Evolutionary conservation across 2,113 vertebrate species (phyloP).

Genomic region (Corythornis cristatus): DNA sequence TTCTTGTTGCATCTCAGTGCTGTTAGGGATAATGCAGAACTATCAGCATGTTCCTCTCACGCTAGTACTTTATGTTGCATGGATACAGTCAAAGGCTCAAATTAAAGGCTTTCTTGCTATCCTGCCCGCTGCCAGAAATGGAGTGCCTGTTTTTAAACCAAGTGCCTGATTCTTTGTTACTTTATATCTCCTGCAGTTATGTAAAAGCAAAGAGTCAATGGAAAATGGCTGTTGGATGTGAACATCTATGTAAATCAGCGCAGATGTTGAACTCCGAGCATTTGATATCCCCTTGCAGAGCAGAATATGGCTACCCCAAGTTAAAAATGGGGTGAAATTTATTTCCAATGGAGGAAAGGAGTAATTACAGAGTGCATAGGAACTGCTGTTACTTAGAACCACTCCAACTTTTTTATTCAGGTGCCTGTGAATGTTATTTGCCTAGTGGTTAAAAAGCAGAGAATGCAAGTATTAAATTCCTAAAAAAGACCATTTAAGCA

Average conservation of each 20-base stretch:
- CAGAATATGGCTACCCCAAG: neutral
- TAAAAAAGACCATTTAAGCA: neutral
- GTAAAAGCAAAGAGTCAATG: neutral
- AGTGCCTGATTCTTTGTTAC: neutral
- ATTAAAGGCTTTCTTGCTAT: conserved; percentile 41
- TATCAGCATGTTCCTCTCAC: neutral
- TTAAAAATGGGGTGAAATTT: neutral
- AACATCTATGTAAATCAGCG: neutral
- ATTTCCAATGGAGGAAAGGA: neutral
- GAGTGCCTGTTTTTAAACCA: conserved; percentile 24
- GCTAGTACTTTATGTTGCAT: conserved; percentile 8
- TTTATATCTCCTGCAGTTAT: neutral
- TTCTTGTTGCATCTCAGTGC: neutral
- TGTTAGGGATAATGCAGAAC: neutral
- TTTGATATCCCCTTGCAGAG: neutral
- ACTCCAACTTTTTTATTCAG: neutral
- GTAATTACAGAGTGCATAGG: neutral
- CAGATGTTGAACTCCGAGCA: neutral
- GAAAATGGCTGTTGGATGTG: neutral
- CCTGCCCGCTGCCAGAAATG: neutral
- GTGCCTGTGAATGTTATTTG: neutral
- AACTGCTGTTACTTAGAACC: neutral
- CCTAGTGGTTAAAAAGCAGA: neutral
- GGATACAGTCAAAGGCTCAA: conserved; percentile 33
- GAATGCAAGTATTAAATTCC: neutral